Evolutionary conservation across 2,888 invertebrate species (phyloP).

Genomic region (Conus canariensis): DNA sequence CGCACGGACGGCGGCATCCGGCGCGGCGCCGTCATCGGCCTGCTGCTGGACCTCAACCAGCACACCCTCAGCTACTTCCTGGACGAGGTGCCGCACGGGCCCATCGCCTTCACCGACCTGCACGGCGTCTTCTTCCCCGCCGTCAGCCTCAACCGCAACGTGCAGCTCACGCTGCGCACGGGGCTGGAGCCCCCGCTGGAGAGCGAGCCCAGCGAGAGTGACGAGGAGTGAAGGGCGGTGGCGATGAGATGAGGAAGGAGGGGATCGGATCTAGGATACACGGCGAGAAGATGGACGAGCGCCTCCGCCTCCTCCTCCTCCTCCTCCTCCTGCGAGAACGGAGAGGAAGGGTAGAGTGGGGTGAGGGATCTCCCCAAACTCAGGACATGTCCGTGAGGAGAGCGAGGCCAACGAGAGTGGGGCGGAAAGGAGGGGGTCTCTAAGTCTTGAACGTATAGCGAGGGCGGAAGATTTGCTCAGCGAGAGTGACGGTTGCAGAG

Average conservation of each 20-base stretch:
- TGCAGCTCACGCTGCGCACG: slow-evolving; percentile 94
- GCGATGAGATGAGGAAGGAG: background rate
- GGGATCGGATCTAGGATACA: background rate
- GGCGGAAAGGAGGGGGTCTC: too few species aligned
- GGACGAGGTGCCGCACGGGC: slow-evolving; percentile 95
- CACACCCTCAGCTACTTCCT: slow-evolving; percentile 95
- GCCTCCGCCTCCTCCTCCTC: too few species aligned
- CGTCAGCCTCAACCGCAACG: slow-evolving; percentile 96
- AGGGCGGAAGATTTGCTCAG: too few species aligned
- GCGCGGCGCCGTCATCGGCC: slow-evolving; percentile 91
- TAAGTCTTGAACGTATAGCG: too few species aligned
- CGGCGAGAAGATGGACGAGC: too few species aligned
- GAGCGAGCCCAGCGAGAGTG: slow-evolving; percentile 51
- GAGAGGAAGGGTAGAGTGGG: too few species aligned
- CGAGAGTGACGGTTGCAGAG: too few species aligned
- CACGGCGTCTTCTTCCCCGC: slow-evolving; percentile 97
- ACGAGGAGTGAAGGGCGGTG: slow-evolving; percentile 10
- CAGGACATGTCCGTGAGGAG: too few species aligned
- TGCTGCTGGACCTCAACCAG: slow-evolving; percentile 93
- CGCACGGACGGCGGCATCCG: slow-evolving; percentile 93
- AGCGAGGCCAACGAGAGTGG: too few species aligned
- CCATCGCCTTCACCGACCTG: slow-evolving; percentile 91
- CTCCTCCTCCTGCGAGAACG: too few species aligned
- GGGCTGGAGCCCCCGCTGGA: slow-evolving; percentile 91
- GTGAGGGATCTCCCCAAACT: too few species aligned